Evolutionary conservation across 2,888 invertebrate species (phyloP), one percentile per base, ranked within the genome.

Genomic region (Chaitophorus viminalis): DNA sequence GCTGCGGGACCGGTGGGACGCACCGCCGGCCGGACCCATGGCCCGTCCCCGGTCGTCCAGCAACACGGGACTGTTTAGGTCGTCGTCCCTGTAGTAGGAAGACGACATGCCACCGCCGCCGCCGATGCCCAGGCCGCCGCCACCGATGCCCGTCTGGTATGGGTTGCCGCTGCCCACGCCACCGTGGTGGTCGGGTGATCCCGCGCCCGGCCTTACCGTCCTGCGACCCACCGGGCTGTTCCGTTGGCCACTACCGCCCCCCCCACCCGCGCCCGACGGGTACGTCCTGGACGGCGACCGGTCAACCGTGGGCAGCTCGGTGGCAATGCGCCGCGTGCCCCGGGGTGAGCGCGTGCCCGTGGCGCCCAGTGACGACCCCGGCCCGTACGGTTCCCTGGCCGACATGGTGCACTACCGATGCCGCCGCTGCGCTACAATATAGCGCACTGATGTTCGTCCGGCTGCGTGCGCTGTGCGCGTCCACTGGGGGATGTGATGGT

Each of bases 221-320:
- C 92, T 90, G 75, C 90, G 89, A 31, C 90, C 90, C 33, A 90
- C 89, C 68, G 90, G 90, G 82, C 90, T 90, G 76, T 90, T 92
- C 91, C 89, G 91, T 90, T 46, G 46, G 36, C 89, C 82, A 65
- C 78, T 89, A 82, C 89, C 89, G 89, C 89, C 89, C 81, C 89
- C 86, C 36, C 89, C 79, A 90, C 91, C 90, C 89, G 91, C 91
- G 29, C 89, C 92, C 90, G 92, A 92, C 90, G 93, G 93, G 93
- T 96, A 96, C 92, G 94, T 94, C 92, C 96, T 94, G 91, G 96
- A 95, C 92, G 96, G 96, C 92, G 96, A 96, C 92, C 96, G 95
- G 94, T 97, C 96, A 92, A 96, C 96, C 92, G 96, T 96, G 92
- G 96, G 96, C 93, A 96, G 93, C 92, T 94, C 94, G 88, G 92